These are phyloP conservation scores for Solenopsis invicta DNA, from an alignment of 1,140 invertebrate species.

Conservation along the genomic window DNA sequence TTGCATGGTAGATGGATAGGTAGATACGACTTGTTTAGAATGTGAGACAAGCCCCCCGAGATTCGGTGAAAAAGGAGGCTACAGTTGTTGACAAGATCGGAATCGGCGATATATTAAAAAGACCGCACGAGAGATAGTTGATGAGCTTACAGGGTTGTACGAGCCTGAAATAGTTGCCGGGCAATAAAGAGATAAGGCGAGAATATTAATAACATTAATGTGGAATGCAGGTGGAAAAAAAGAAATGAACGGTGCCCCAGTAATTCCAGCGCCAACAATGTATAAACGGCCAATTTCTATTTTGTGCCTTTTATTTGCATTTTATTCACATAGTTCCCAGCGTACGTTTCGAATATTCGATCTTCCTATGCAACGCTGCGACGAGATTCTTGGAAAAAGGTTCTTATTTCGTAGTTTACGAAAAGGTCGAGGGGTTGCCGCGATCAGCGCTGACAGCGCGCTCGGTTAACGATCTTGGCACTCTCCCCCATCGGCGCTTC, in stretches of 20 bases:
- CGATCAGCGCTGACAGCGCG: constrained; percentile 4
- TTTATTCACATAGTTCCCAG: background rate
- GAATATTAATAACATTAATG: constrained; percentile 37
- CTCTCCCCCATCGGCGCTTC: background rate
- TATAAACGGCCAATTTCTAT: background rate
- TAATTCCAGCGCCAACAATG: background rate
- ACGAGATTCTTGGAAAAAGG: background rate
- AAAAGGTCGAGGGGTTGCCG: background rate
- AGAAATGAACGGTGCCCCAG: background rate
- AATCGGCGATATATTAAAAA: constrained; percentile 54
- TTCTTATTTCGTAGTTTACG: background rate
- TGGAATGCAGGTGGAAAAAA: background rate
- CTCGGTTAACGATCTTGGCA: constrained; percentile 27
- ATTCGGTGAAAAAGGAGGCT: constrained; percentile 53
- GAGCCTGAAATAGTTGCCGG: background rate
- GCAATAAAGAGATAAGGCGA: background rate
- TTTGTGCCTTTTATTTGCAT: too few species aligned
- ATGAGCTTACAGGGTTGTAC: background rate
- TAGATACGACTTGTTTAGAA: constrained; percentile 60
- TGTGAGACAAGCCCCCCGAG: constrained; percentile 52
- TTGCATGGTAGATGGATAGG: constrained; percentile 49
- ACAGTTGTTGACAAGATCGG: constrained; percentile 58
- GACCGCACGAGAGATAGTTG: constrained; percentile 40
- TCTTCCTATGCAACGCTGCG: background rate
- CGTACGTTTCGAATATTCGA: background rate